phyloP scores from a whole-genome alignment of 2,797 vertebrate species.

The Ataeniobius toweri region DNA sequence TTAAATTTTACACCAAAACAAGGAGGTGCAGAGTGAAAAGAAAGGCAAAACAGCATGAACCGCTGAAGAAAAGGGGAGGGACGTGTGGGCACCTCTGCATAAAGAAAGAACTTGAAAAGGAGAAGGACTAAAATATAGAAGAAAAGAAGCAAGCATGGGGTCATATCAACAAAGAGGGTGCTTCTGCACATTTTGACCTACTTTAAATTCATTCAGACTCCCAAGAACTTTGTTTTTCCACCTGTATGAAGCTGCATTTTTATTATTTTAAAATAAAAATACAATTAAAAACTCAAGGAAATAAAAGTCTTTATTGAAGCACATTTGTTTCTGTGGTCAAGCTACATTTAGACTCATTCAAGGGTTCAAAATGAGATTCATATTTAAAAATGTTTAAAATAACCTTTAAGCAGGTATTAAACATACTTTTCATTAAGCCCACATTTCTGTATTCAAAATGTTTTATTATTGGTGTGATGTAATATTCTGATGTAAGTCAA shows the following conservation, averaged over 20 bases:
- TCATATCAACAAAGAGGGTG: constrained; percentile 2
- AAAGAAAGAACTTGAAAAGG: constrained; percentile 45
- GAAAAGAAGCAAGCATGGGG: constrained; percentile 2
- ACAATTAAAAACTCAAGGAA: background rate
- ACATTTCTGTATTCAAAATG: no score
- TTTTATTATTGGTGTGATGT: no score
- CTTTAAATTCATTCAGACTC: background rate
- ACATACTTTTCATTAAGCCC: no score
- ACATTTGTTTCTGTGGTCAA: background rate
- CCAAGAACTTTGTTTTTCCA: background rate
- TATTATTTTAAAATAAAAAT: background rate
- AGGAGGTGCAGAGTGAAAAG: constrained; percentile 28
- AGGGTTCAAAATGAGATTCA: background rate
- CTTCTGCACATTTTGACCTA: background rate
- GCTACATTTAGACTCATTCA: background rate
- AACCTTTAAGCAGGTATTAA: no score
- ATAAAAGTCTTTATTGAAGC: background rate
- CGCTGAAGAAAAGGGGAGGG: constrained; percentile 48
- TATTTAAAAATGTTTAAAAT: no score
- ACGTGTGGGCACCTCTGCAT: constrained; percentile 30
- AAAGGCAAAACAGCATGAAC: constrained; percentile 44
- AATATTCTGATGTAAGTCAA: no score
- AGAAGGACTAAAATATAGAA: constrained; percentile 21
- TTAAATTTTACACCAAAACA: constrained; percentile 36
- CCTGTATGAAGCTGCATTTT: background rate